Base-by-base conservation (phyloP, 2,113 vertebrate species). In the Cephalopholis sonnerati region DNA sequence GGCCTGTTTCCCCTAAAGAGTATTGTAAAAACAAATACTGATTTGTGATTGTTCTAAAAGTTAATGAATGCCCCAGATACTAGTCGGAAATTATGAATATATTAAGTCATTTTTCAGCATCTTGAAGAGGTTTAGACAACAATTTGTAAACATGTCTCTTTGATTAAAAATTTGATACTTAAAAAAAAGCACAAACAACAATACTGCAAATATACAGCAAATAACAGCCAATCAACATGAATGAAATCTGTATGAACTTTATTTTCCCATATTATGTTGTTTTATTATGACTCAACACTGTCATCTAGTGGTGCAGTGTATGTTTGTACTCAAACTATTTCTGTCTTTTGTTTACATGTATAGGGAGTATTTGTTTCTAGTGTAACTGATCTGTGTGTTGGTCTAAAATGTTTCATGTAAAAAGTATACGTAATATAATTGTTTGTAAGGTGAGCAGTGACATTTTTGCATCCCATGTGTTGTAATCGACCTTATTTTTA, bases 231-330 rank as follows among this genome's bases (percentile, higher is more conserved):
- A 16, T 46, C 1, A 68, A 20, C 5, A 48, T 48, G 10, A 69
- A 10, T 16, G 4, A 10, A 0, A 3, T 22, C 10, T 41, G 20
- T 16, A 1, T 12, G 10, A 48, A 15, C 9, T 39, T 18, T 12
- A 0, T 7, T 5, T 20, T 0, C 2, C 5, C 18, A 2, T 1
- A 17, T 9, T 11, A 0, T 11, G 6, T 11, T 32, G 5, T 64
- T 62, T 68, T 24, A 58, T 25, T 4, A 10, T 32, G 15, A 68
- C 32, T 18, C 48, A 66, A 81, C 74, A 79, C 32, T 74, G 65
- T 16, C 84, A 89, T 84, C 92, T 89, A 73, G 86, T 81, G 91
- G 53, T 39, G 1, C 0, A 61, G 57, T 7, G 0, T 46, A 18
- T 51, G 7, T 25, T 48, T 71, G 54, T 22, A 41, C 5, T 20